These are phyloP conservation scores for Troglohyphantes excavatus DNA, from an alignment of 2,888 invertebrate species.

Conservation along the genomic window DNA sequence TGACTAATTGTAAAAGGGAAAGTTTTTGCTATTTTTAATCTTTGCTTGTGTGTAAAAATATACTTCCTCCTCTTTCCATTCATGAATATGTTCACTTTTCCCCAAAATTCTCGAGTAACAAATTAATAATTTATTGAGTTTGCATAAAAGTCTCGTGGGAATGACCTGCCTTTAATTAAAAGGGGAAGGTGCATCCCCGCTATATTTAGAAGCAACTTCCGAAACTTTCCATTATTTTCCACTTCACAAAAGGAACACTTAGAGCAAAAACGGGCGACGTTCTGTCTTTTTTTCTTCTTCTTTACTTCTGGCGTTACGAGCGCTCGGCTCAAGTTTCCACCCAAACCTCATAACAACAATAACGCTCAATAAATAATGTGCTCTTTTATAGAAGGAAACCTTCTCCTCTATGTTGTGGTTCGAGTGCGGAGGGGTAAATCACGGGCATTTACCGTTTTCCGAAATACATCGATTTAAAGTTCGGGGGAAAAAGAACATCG, in stretches of 20 bases:
- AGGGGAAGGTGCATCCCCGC: background rate
- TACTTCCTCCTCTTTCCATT: no score
- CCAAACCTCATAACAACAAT: slow-evolving; percentile 10
- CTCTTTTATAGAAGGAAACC: background rate
- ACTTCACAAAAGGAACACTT: background rate
- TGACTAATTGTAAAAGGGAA: no score
- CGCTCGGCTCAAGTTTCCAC: slow-evolving; percentile 27
- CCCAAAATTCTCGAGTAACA: background rate
- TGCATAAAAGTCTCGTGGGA: background rate
- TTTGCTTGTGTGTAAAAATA: no score
- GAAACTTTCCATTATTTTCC: background rate
- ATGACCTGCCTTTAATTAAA: slow-evolving; percentile 9
- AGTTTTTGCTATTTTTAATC: no score
- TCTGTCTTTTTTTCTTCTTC: background rate
- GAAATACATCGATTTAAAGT: slow-evolving; percentile 37
- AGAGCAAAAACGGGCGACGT: background rate
- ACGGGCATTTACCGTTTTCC: slow-evolving; percentile 1
- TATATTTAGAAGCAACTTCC: slow-evolving; percentile 41
- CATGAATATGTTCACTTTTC: no score
- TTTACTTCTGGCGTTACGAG: background rate
- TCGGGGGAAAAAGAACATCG: background rate
- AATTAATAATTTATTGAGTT: slow-evolving; percentile 27
- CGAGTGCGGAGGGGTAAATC: background rate
- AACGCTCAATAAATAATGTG: background rate
- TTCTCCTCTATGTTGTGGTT: background rate